phyloP scores from a whole-genome alignment of 2,797 vertebrate species.

The Buceros bicornis region DNA sequence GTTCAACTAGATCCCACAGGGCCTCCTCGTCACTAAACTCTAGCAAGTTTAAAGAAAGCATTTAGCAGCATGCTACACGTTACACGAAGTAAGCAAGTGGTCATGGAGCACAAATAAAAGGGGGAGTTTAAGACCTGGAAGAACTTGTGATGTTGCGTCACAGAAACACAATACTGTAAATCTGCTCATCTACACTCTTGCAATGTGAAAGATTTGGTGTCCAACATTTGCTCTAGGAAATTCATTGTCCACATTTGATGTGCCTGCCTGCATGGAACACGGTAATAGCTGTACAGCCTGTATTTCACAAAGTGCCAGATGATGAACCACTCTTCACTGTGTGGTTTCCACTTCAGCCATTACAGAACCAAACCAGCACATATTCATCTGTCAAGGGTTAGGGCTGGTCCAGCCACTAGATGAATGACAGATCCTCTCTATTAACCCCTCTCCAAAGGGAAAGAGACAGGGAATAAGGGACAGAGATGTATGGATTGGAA shows the following conservation, averaged over 20 bases:
- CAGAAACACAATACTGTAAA: neutral
- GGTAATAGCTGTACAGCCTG: neutral
- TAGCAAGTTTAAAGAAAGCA: neutral
- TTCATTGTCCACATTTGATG: neutral
- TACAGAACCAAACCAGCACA: rapidly evolving
- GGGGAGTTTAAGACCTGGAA: neutral
- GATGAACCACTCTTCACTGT: neutral
- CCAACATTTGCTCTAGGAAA: neutral
- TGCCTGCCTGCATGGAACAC: neutral
- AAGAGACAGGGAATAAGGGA: too few relatives aligned
- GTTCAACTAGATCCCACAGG: neutral
- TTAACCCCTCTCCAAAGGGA: too few relatives aligned
- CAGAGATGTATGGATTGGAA: too few relatives aligned
- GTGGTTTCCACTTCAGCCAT: neutral
- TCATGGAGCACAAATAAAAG: neutral
- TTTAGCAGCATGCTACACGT: neutral
- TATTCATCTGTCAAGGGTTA: too few relatives aligned
- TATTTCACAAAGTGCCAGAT: neutral
- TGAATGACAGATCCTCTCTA: too few relatives aligned
- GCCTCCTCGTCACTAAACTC: neutral
- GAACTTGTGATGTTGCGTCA: neutral
- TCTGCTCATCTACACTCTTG: neutral
- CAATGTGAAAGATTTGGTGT: neutral
- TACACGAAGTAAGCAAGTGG: neutral
- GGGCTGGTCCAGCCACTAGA: too few relatives aligned